Evolutionary conservation across 2,888 invertebrate species (phyloP).

Genomic region (Celastrina argiolus): DNA sequence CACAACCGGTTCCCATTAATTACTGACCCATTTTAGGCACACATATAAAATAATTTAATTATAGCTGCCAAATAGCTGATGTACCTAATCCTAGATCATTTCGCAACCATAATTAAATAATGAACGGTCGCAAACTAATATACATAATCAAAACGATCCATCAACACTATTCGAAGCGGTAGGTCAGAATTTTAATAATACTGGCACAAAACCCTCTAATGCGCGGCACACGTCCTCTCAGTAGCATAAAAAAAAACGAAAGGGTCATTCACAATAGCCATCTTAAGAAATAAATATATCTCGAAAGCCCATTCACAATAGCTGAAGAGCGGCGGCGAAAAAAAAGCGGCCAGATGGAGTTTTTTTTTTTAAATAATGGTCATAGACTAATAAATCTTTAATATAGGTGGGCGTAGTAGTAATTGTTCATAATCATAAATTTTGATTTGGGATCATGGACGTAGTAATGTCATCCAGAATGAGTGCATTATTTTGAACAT

Average conservation of each 20-base stretch:
- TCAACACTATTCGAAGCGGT: constrained; percentile 42
- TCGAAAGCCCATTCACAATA: constrained; percentile 65
- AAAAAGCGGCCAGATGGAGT: constrained; percentile 51
- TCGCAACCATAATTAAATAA: not conserved
- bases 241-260: constrained; percentile 68
- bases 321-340: constrained; percentile 37
- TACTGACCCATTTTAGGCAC: too few relatives aligned
- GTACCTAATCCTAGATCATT: not conserved
- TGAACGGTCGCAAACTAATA: not conserved
- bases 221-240: constrained; percentile 68
- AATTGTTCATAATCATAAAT: constrained; percentile 73
- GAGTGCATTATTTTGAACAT: too few relatives aligned
- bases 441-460: constrained; percentile 35
- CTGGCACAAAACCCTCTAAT: constrained; percentile 69
- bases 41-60: too few relatives aligned
- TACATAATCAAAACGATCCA: constrained; percentile 11
- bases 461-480: too few relatives aligned
- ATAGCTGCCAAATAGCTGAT: too few relatives aligned
- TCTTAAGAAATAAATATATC: constrained; percentile 71
- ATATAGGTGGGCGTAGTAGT: constrained; percentile 39
- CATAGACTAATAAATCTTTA: constrained; percentile 73
- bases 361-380: constrained; percentile 73
- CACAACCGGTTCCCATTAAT: too few relatives aligned
- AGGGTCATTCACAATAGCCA: constrained; percentile 64
- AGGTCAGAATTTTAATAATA: constrained; percentile 60